Percentiles rank a stretch among this genome's conserved stretches.
Evolutionary conservation across 1,140 invertebrate species (phyloP).

Genomic region (Drosophila arawakana): DNA sequence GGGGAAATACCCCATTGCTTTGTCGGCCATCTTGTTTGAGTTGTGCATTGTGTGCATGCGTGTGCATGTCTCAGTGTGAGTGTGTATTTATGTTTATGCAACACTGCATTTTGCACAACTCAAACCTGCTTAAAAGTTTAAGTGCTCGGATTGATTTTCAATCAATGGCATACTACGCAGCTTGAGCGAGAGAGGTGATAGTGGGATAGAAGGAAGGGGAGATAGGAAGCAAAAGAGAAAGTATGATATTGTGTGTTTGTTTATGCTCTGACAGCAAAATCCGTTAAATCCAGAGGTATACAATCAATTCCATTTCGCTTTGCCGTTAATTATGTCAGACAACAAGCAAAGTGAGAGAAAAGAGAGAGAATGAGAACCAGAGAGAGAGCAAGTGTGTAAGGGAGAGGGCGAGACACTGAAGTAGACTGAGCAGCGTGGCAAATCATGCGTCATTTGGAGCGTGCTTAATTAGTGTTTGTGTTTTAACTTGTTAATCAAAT

Average conservation of each 20-base stretch:
- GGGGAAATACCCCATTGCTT: conserved; percentile 47
- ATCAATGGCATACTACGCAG: conserved; percentile 47
- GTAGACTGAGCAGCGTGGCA: background rate
- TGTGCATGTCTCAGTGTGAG: conserved; percentile 25
- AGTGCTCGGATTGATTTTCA: conserved; percentile 75
- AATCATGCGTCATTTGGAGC: conserved; percentile 33
- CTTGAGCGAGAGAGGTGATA: background rate
- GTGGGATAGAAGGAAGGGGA: background rate
- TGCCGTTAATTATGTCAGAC: conserved; percentile 46
- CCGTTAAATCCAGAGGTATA: conserved; percentile 37
- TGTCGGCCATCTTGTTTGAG: conserved; percentile 67
- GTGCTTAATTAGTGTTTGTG: conserved; percentile 44
- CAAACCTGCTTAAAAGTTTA: conserved; percentile 75
- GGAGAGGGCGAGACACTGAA: background rate
- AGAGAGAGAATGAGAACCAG: too few species aligned
- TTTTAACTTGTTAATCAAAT: conserved; percentile 22
- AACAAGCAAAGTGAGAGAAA: background rate
- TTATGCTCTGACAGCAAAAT: conserved; percentile 36
- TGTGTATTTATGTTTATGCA: conserved; percentile 73
- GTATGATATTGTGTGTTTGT: conserved; percentile 18
- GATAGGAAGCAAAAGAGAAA: background rate
- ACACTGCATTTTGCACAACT: conserved; percentile 77
- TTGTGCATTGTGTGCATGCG: conserved; percentile 30
- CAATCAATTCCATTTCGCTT: conserved; percentile 37
- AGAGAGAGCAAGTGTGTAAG: background rate